Conservation (phyloP, 2,797 vertebrate genomes). For the Remorina albescens region DNA sequence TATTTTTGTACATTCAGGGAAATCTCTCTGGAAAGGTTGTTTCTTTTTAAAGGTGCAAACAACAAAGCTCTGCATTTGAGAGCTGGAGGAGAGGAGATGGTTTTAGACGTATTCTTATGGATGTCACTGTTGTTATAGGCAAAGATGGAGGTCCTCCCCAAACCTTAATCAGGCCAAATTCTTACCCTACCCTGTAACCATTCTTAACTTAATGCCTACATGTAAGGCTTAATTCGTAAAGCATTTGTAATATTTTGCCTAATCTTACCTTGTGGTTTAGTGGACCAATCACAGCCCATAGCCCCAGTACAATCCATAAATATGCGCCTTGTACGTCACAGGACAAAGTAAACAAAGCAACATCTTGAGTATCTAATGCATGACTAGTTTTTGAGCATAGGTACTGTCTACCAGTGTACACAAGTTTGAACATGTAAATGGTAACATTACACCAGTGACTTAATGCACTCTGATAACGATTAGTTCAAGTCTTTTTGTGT, state of each 20-base stretch:
- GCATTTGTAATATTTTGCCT: neutral
- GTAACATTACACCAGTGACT: slow-evolving; percentile 75
- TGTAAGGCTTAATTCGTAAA: neutral
- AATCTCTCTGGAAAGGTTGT: slow-evolving; percentile 67
- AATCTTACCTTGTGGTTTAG: neutral
- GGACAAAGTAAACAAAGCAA: slow-evolving; percentile 55
- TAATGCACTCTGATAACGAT: slow-evolving; percentile 76
- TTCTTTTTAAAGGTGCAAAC: slow-evolving; percentile 56
- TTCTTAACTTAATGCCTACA: neutral
- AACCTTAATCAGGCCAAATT: neutral
- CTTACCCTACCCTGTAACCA: neutral
- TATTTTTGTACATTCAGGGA: slow-evolving; percentile 90
- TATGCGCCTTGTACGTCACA: slow-evolving; percentile 28
- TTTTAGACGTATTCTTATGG: slow-evolving; percentile 39
- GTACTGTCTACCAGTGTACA: slow-evolving; percentile 74
- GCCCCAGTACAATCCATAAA: slow-evolving; percentile 39
- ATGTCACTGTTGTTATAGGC: slow-evolving; percentile 39
- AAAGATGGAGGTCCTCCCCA: neutral
- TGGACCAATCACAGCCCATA: slow-evolving; percentile 14
- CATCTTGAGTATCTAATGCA: slow-evolving; percentile 75
- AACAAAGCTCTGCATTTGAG: slow-evolving; percentile 58
- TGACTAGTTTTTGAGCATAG: slow-evolving; percentile 77
- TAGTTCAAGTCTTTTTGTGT: slow-evolving; percentile 67
- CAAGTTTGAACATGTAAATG: slow-evolving; percentile 74
- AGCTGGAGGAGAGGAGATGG: slow-evolving; percentile 46